These are phyloP conservation scores for Chitala chitala DNA, from an alignment of 2,113 vertebrate genomes.

Conservation along the genomic window DNA sequence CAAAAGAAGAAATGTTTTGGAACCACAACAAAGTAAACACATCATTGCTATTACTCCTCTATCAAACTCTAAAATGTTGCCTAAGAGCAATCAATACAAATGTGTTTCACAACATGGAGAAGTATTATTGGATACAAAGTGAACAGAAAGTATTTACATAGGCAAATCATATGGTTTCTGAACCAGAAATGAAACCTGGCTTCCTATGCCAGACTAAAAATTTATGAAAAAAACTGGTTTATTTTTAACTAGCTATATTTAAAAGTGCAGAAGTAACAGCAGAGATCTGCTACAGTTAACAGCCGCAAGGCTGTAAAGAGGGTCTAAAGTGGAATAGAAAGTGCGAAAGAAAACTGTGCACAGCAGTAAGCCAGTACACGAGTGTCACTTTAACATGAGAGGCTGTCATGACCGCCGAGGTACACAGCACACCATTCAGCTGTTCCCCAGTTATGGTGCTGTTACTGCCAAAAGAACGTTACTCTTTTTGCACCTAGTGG, in stretches of 20 bases:
- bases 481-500: too few relatives aligned
- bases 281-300: too few relatives aligned
- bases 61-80: too few relatives aligned
- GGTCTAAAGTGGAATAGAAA: slow-evolving; percentile 2
- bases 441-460: too few relatives aligned
- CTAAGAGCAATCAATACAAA: neutral
- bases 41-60: too few relatives aligned
- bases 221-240: neutral
- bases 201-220: neutral
- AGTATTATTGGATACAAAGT: neutral
- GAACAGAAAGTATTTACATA: slow-evolving; percentile 6
- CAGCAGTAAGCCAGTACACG: too few relatives aligned
- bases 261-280: neutral
- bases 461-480: too few relatives aligned
- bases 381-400: neutral
- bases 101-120: neutral
- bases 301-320: neutral
- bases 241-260: slow-evolving; percentile 11
- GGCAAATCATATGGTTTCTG: neutral
- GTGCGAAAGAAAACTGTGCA: neutral
- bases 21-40: too few relatives aligned
- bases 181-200: neutral
- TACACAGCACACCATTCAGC: too few relatives aligned
- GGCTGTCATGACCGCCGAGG: too few relatives aligned
- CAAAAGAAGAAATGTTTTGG: too few relatives aligned